A percentile compares a stretch with the other conserved stretches of the same genome.
phyloP scores from a whole-genome alignment of 64 coral and sea anemone genomes.

The Hydrozoanthus tunicans region DNA sequence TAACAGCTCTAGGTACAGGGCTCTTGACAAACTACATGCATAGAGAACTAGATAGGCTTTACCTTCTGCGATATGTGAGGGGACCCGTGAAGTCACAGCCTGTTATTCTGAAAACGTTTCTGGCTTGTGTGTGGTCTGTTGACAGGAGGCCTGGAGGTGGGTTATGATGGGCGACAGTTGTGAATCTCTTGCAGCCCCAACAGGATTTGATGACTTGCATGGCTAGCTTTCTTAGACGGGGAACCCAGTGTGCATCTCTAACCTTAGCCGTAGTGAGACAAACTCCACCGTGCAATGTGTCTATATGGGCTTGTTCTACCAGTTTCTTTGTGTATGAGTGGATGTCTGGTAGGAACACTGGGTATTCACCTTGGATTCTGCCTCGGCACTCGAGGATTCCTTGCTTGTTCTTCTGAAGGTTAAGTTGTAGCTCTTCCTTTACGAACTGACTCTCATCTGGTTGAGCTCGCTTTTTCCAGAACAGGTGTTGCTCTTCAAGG shows the following conservation, averaged over 20 bases:
- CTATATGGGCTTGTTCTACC: slow-evolving; percentile 2
- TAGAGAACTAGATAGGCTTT: slow-evolving; percentile 47
- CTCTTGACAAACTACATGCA: slow-evolving; percentile 10
- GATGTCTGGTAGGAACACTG: slow-evolving; percentile 38
- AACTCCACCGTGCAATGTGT: neutral
- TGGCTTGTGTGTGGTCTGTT: slow-evolving; percentile 12
- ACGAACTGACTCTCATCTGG: neutral
- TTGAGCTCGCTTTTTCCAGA: slow-evolving; percentile 42
- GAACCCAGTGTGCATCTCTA: slow-evolving; percentile 34
- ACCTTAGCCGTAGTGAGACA: slow-evolving; percentile 39
- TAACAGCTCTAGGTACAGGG: slow-evolving; percentile 26
- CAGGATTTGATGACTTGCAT: slow-evolving; percentile 6
- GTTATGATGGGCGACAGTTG: neutral
- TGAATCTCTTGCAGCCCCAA: slow-evolving; percentile 11
- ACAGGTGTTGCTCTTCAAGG: neutral
- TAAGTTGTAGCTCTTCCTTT: slow-evolving; percentile 12
- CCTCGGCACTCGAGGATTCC: slow-evolving; percentile 35
- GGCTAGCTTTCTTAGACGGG: slow-evolving; percentile 11
- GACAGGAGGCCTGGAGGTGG: slow-evolving; percentile 29
- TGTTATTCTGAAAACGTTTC: slow-evolving; percentile 4
- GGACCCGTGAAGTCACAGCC: slow-evolving; percentile 30
- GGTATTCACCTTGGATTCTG: slow-evolving; percentile 20
- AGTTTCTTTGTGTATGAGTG: slow-evolving; percentile 38
- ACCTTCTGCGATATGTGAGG: slow-evolving; percentile 1
- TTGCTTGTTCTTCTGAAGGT: slow-evolving; percentile 15